Percentiles rank a stretch among this genome's conserved stretches.
These are phyloP conservation scores for Poecile montanus DNA, from an alignment of 2,797 vertebrate genomes.

Conservation along the genomic window DNA sequence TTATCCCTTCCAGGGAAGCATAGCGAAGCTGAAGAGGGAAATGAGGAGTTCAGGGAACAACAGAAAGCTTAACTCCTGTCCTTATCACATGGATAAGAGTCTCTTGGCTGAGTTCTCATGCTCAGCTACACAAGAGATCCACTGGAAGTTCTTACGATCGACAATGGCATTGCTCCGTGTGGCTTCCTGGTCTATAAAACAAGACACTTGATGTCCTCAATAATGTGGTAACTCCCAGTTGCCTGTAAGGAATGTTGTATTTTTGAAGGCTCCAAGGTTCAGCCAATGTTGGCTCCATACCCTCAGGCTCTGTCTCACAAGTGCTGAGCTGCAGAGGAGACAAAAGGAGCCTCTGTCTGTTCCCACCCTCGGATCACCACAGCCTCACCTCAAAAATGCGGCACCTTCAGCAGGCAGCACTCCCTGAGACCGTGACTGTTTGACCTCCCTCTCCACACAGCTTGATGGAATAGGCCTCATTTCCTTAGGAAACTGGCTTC, in stretches of 20 bases:
- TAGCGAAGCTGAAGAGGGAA: neutral
- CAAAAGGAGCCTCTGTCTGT: neutral
- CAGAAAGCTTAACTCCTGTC: neutral
- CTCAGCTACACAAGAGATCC: neutral
- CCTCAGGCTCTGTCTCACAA: neutral
- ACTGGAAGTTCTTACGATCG: neutral
- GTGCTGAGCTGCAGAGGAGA: neutral
- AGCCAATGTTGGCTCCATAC: neutral
- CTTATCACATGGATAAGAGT: neutral
- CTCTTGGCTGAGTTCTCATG: neutral
- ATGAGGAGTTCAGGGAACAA: neutral
- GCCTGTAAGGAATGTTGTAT: neutral
- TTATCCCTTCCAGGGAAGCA: neutral
- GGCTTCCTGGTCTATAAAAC: neutral
- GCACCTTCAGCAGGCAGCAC: neutral
- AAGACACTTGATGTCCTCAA: neutral
- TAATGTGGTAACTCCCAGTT: neutral
- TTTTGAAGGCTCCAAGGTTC: neutral
- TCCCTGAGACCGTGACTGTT: neutral
- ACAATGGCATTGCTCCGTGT: rapidly evolving
- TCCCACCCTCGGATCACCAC: neutral
- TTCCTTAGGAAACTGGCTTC: slow-evolving; percentile 49
- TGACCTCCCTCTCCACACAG: neutral
- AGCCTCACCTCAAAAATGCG: neutral
- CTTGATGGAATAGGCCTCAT: neutral